Conservation (phyloP, 2,797 vertebrate species). For the Phalloptychus januarius region DNA sequence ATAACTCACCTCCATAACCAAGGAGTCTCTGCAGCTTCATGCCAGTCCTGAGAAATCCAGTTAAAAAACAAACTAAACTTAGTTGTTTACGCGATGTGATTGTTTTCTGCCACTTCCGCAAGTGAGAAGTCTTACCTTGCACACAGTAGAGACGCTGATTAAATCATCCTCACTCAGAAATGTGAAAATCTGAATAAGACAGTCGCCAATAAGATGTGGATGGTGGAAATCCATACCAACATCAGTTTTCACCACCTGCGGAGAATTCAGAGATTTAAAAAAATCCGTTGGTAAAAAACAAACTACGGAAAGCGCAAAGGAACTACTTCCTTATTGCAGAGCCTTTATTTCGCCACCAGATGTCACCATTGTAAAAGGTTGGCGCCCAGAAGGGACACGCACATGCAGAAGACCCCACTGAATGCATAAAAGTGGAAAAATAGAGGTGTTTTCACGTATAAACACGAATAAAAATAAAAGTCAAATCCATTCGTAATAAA, state of each 20-base stretch:
- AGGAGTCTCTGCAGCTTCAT: constrained; percentile 69
- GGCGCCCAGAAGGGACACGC: background rate
- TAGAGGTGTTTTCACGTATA: background rate
- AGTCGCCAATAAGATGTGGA: constrained; percentile 65
- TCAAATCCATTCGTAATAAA: background rate
- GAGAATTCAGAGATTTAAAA: background rate
- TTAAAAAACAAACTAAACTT: background rate
- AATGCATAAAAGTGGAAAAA: background rate
- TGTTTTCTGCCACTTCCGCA: constrained; percentile 58
- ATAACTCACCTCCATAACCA: constrained; percentile 79
- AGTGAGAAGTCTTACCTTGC: constrained; percentile 72
- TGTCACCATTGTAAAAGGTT: constrained; percentile 70
- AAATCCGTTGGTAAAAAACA: too few species aligned
- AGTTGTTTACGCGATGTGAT: background rate
- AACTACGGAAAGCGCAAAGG: constrained; percentile 56
- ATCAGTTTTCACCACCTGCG: background rate
- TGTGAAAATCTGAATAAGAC: constrained; percentile 79
- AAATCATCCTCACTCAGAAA: constrained; percentile 78
- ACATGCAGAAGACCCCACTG: constrained; percentile 3
- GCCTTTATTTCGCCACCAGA: constrained; percentile 43
- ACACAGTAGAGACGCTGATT: constrained; percentile 73
- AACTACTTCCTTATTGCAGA: constrained; percentile 16
- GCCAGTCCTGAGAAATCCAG: constrained; percentile 65
- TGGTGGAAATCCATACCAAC: constrained; percentile 49
- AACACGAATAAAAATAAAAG: background rate